Evolutionary conservation across 2,113 vertebrate species (phyloP).

Genomic region (Hypocryptadius cinnamomeus): DNA sequence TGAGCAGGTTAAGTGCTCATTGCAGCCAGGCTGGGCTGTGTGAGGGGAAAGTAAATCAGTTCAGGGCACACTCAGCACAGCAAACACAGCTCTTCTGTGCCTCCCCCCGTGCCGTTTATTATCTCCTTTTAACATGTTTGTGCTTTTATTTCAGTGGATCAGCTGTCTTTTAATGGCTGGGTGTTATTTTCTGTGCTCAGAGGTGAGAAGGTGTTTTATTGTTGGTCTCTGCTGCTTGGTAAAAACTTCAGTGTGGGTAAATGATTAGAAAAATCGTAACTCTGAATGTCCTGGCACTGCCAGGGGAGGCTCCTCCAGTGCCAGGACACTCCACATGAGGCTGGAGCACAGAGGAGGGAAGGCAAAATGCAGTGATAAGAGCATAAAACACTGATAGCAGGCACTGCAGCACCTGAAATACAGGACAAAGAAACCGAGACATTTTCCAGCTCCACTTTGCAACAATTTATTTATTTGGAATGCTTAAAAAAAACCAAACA

Average conservation of each 20-base stretch:
- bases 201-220: not conserved
- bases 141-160: not conserved
- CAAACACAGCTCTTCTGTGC: not conserved
- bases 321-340: not conserved
- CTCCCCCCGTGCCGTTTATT: not conserved
- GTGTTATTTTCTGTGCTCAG: not conserved
- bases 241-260: not conserved
- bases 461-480: slow-evolving; percentile 23
- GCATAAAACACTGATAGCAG: accelerated
- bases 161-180: not conserved
- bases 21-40: not conserved
- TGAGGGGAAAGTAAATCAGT: not conserved
- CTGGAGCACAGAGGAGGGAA: not conserved
- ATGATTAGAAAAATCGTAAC: not conserved
- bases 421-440: not conserved
- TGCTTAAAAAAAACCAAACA: not conserved
- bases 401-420: not conserved
- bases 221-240: not conserved
- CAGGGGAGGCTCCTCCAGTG: not conserved
- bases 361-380: not conserved
- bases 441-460: not conserved
- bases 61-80: not conserved
- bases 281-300: not conserved
- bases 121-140: not conserved
- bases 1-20: not conserved